Evolutionary conservation across 2,113 vertebrate species (phyloP).

Genomic region (Takifugu flavidus): DNA sequence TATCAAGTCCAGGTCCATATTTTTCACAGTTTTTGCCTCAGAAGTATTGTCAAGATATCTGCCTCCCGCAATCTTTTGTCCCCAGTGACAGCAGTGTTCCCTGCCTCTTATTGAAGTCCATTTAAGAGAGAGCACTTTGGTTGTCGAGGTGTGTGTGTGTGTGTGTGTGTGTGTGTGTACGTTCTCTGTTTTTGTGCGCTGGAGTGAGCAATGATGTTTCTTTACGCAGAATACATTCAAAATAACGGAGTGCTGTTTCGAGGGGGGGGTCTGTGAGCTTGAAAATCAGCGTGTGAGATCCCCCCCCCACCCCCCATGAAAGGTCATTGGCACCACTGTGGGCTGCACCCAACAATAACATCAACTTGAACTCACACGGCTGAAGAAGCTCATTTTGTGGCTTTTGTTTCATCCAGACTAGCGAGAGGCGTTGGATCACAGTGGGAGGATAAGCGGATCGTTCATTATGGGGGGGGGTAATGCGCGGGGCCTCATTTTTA

Average conservation of each 20-base stretch:
- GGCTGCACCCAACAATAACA: conserved; percentile 14
- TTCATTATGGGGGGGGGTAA: conserved; percentile 17
- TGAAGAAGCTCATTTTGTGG: neutral
- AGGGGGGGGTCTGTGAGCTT: conserved; percentile 37
- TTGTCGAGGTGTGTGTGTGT: conserved; percentile 69
- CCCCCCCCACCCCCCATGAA: conserved; percentile 11
- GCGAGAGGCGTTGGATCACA: too few species aligned
- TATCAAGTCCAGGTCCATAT: conserved; percentile 56
- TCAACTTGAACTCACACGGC: conserved; percentile 20
- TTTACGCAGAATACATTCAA: conserved; percentile 72
- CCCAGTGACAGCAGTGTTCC: conserved; percentile 59
- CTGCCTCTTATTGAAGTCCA: conserved; percentile 70
- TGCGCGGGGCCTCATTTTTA: conserved; percentile 12
- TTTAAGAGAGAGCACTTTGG: conserved; percentile 82
- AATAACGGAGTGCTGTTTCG: conserved; percentile 59
- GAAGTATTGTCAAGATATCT: conserved; percentile 66
- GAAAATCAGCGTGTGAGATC: too few species aligned
- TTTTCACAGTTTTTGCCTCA: conserved; percentile 69
- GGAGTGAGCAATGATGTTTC: conserved; percentile 45
- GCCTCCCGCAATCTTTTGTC: conserved; percentile 56
- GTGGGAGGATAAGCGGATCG: conserved; percentile 3
- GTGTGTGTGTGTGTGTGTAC: conserved; percentile 33
- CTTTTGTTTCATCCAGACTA: neutral
- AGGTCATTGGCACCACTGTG: conserved; percentile 10
- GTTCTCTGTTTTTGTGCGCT: conserved; percentile 48